Conservation (phyloP, 2,888 invertebrate species). For the Cataglyphis albicans region DNA sequence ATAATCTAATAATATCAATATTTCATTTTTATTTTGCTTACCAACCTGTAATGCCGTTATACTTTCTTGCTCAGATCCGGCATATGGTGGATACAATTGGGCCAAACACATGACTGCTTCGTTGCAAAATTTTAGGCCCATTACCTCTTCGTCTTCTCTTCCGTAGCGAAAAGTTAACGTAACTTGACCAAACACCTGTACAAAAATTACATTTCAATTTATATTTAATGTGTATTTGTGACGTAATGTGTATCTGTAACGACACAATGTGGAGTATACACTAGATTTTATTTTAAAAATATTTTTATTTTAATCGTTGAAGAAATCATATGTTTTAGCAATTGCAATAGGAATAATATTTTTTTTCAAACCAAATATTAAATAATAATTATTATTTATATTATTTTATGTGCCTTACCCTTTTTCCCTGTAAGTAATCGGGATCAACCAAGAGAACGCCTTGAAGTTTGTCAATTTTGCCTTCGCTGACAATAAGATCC, state of each 20-base stretch:
- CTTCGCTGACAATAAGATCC: conserved; percentile 92
- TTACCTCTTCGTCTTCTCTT: conserved; percentile 98
- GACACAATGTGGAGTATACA: not conserved
- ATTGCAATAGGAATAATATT: not conserved
- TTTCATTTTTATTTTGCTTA: conserved; percentile 64
- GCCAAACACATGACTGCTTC: conserved; percentile 97
- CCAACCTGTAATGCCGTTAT: conserved; percentile 92
- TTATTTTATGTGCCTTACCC: conserved; percentile 86
- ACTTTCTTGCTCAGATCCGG: conserved; percentile 87
- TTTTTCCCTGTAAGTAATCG: conserved; percentile 93
- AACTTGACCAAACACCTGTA: conserved; percentile 92
- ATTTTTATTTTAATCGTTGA: not conserved
- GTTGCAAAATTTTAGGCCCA: conserved; percentile 99
- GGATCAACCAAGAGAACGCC: conserved; percentile 97
- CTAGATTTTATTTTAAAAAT: not conserved
- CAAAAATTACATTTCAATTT: conserved; percentile 15
- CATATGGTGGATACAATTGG: conserved; percentile 92
- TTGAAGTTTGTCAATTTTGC: conserved; percentile 92
- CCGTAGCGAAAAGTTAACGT: conserved; percentile 98
- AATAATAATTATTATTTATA: not conserved
- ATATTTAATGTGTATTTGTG: not conserved
- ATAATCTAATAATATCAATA: not conserved
- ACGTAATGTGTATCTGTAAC: not conserved
- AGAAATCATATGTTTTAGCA: not conserved
- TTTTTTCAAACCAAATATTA: conserved; percentile 11